Evolutionary conservation across 2,888 invertebrate genomes (phyloP), one percentile per base, ranked within the genome.

Genomic region (Melanophora roralis): DNA sequence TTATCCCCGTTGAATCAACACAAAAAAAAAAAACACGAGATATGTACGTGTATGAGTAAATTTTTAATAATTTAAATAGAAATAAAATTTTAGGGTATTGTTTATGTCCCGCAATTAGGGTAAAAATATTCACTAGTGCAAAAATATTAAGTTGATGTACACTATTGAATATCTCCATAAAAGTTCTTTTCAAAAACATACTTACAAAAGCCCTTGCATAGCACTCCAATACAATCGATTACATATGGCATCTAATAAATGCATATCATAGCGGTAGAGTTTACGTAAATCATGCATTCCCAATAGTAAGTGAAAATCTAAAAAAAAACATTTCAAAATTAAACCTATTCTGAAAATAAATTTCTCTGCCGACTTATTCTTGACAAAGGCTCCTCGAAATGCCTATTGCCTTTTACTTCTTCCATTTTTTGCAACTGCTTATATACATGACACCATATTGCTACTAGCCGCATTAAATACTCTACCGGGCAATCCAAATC

Each of bases 151-250:
- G n/a, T n/a, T n/a, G n/a, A n/a, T n/a, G n/a, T n/a, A n/a, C n/a
- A n/a, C n/a, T n/a, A n/a, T n/a, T n/a, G n/a, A n/a, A n/a, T n/a
- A n/a, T n/a, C n/a, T n/a, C n/a, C n/a, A n/a, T n/a, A n/a, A n/a
- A n/a, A n/a, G n/a, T n/a, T n/a, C n/a, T n/a, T n/a, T n/a, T n/a
- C n/a, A n/a, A n/a, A n/a, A n/a, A n/a, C n/a, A n/a, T 32, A 55
- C 76, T 72, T 82, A 83, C 83, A 51, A 78, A 38, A 83, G 43
- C 8, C 83, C 83, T 7, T 74, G 45, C 23, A 78, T 11, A n/a
- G 80, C 82, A 57, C 78, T 81, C 14, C 40, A 27, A 57, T 72
- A 80, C 16, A 83, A 60, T 1, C 73, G 67, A 36, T 64, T 38
- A 43, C 82, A 83, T 19, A 79, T 77, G 0, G 45, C 67, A 65